These are phyloP conservation scores for Picathartes gymnocephalus DNA, from an alignment of 2,113 vertebrate genomes.

Conservation along the genomic window DNA sequence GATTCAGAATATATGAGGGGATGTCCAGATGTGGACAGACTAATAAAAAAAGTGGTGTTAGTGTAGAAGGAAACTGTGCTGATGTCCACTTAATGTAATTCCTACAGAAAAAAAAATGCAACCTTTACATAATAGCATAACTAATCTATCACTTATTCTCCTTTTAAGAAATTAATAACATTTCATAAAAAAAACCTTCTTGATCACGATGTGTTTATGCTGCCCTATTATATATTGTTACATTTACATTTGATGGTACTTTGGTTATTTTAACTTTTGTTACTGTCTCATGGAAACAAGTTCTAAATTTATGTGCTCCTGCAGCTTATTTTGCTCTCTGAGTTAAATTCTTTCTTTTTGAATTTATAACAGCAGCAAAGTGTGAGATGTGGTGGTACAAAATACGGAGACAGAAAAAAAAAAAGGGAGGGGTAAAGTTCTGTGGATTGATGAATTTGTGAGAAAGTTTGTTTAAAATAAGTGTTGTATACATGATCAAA, in stretches of 20 bases:
- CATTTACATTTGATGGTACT: neutral
- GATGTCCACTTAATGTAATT: slow-evolving; percentile 4
- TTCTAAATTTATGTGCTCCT: neutral
- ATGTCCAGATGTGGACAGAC: neutral
- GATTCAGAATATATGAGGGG: neutral
- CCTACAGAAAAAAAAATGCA: neutral
- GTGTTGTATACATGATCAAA: fast-evolving
- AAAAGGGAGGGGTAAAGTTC: neutral
- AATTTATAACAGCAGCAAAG: neutral
- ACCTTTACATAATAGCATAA: neutral
- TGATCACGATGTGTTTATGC: neutral
- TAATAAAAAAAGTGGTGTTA: neutral
- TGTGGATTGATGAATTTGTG: neutral
- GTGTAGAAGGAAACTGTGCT: neutral
- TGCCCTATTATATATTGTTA: neutral
- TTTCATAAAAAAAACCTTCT: neutral
- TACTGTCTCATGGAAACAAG: neutral
- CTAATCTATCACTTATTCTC: neutral
- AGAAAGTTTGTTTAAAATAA: neutral
- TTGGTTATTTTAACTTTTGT: neutral
- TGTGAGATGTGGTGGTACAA: neutral
- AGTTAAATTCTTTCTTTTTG: neutral
- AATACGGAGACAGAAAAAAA: neutral
- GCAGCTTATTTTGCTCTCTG: neutral
- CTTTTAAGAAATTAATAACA: neutral